Conservation (phyloP, 2,888 invertebrate genomes). For the Sesamia inferens region DNA sequence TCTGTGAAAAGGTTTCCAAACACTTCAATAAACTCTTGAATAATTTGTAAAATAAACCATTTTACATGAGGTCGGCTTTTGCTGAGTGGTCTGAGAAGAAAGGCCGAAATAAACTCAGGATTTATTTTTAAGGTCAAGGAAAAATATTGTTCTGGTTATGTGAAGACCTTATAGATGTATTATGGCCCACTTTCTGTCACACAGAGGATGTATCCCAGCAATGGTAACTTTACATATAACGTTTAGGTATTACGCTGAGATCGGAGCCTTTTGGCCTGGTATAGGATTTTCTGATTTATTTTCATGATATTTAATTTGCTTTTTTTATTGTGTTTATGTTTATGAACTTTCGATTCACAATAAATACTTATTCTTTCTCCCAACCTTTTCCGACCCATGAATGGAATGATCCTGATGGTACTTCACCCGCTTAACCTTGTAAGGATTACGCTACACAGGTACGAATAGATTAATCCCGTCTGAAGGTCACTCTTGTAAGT, state of each 20-base stretch:
- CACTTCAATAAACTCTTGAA: background rate
- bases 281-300: no score
- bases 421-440: constrained; percentile 12
- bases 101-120: background rate
- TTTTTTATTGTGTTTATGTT: no score
- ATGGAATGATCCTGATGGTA: constrained; percentile 18
- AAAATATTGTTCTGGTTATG: background rate
- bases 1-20: background rate
- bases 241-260: background rate
- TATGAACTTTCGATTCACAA: no score
- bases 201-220: background rate
- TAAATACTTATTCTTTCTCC: background rate
- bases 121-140: background rate
- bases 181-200: background rate
- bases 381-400: constrained; percentile 1
- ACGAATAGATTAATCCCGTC: constrained; percentile 30
- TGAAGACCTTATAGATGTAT: background rate
- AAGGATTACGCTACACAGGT: constrained; percentile 25
- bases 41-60: background rate
- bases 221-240: background rate
- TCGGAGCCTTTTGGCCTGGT: no score
- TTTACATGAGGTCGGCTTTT: background rate
- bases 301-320: no score
- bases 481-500: constrained; percentile 28
- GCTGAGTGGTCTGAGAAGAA: background rate